A percentile compares a stretch with the other conserved stretches of the same genome.
These are phyloP conservation scores for Danio choprae DNA, from an alignment of 2,797 vertebrate genomes.

Conservation along the genomic window DNA sequence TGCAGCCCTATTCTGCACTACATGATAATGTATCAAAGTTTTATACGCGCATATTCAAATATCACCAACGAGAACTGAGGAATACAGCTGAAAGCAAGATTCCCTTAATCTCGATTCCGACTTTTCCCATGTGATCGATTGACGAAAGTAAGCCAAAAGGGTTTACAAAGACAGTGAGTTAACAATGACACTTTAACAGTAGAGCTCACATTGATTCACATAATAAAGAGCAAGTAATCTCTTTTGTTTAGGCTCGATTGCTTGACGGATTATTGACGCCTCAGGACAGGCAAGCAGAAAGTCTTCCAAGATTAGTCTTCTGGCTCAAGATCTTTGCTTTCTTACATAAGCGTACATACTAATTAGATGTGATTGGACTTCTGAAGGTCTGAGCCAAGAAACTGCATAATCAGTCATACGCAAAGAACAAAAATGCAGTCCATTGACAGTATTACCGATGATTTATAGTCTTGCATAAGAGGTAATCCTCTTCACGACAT, in stretches of 20 bases:
- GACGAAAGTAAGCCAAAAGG: not conserved
- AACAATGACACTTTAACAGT: not conserved
- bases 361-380: slow-evolving; percentile 22
- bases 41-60: not conserved
- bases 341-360: slow-evolving; percentile 38
- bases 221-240: slow-evolving; percentile 55
- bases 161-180: not conserved
- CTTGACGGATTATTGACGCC: slow-evolving; percentile 58
- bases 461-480: slow-evolving; percentile 64
- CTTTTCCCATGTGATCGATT: not conserved
- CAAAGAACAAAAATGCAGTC: slow-evolving; percentile 30
- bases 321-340: slow-evolving; percentile 1
- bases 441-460: slow-evolving; percentile 55
- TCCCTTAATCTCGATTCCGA: not conserved
- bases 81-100: not conserved
- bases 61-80: not conserved
- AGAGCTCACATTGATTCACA: not conserved
- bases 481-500: slow-evolving; percentile 63
- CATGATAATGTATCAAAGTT: not conserved
- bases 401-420: slow-evolving; percentile 12
- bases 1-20: too few species aligned
- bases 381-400: slow-evolving; percentile 30
- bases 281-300: slow-evolving; percentile 11
- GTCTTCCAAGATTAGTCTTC: slow-evolving; percentile 26
- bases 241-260: slow-evolving; percentile 67